A percentile compares a stretch with the other conserved stretches of the same genome.
These are phyloP conservation scores for Drosophila colorata DNA, from an alignment of 2,888 invertebrate species.

Conservation along the genomic window DNA sequence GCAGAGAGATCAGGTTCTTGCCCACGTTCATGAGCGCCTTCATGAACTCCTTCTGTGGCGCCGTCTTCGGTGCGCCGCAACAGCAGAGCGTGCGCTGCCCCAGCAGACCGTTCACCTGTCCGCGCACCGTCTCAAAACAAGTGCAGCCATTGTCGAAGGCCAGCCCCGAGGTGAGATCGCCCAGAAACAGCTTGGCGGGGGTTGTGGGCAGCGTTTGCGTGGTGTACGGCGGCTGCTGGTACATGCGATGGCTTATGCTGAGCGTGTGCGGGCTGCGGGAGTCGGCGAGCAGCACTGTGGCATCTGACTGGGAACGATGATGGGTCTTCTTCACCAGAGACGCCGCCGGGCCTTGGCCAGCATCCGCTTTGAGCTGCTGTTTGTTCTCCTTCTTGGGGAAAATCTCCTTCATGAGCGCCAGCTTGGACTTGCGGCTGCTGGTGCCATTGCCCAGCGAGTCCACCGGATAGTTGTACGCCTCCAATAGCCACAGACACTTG, in stretches of 20 bases:
- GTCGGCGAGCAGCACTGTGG: conserved; percentile 88
- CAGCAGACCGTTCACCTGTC: conserved; percentile 89
- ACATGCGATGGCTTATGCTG: conserved; percentile 80
- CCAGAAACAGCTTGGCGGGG: conserved; percentile 90
- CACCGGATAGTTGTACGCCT: conserved; percentile 90
- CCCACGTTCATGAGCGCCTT: conserved; percentile 95
- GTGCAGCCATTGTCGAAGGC: conserved; percentile 99
- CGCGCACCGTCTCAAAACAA: conserved; percentile 94
- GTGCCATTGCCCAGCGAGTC: conserved; percentile 77
- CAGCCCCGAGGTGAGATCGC: conserved; percentile 96
- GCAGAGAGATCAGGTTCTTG: conserved; percentile 91
- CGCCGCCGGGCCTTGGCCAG: conserved; percentile 37
- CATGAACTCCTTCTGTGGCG: conserved; percentile 94
- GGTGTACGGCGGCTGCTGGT: conserved; percentile 82
- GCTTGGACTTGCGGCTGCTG: conserved; percentile 83
- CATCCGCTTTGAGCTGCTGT: conserved; percentile 47
- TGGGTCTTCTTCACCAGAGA: conserved; percentile 90
- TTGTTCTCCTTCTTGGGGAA: conserved; percentile 84
- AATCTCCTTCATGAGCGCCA: conserved; percentile 85
- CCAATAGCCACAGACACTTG: conserved; percentile 97
- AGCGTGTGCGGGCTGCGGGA: conserved; percentile 70
- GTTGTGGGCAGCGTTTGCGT: conserved; percentile 81
- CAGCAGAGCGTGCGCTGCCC: conserved; percentile 92
- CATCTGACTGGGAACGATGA: conserved; percentile 92
- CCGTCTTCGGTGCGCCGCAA: conserved; percentile 92